Base-by-base conservation (phyloP, 2,888 invertebrate species). In the Coelinius sp. region DNA sequence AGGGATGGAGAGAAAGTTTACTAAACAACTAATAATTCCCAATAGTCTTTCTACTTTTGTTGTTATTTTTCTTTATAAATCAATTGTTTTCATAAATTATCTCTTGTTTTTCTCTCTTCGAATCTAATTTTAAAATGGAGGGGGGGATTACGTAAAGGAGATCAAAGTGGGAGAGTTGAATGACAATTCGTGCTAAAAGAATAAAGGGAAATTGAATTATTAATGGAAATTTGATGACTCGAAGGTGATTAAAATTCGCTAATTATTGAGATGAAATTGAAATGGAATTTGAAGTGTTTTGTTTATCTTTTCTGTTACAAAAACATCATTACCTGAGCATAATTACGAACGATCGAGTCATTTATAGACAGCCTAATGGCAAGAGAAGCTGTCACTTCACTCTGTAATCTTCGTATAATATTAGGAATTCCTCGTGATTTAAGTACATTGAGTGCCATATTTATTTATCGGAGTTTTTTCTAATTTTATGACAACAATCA, bases 401-500 rank as follows among this genome's bases (percentile, higher is more conserved):
- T 70, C 12, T 66, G 79, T n/a, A 84, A 72, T 25, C 76, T 76
- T 25, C 78, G 77, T 35, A 79, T 65, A 10, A 79, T 73, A 52
- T 64, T 66, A 56, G 62, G 70, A 17, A 67, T 41, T 0, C 73
- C 20, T n/a, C 70, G 71, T 31, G 64, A 73, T 76, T 77, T 80
- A 56, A 84, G 62, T 22, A 81, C 66, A 68, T 78, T 83, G 4
- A 79, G 71, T 71, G 79, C 79, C 81, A 80, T 84, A 1, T 31
- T 25, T 56, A 2, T 31, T 27, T 27, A 31, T 25, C 31, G 1
- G 4, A 20, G 35, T 59, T 31, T 17, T 20, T 17, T 17, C 10
- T 20, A 20, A 59, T 59, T 59, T 59, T 20, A 35, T 35, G 4
- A 7, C 31, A 35, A 59, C 53, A 53, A 53, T 53, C 7, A 7